Evolutionary conservation across 2,888 invertebrate species (phyloP), one percentile per base, ranked within the genome.

Genomic region (Germaria angustata): DNA sequence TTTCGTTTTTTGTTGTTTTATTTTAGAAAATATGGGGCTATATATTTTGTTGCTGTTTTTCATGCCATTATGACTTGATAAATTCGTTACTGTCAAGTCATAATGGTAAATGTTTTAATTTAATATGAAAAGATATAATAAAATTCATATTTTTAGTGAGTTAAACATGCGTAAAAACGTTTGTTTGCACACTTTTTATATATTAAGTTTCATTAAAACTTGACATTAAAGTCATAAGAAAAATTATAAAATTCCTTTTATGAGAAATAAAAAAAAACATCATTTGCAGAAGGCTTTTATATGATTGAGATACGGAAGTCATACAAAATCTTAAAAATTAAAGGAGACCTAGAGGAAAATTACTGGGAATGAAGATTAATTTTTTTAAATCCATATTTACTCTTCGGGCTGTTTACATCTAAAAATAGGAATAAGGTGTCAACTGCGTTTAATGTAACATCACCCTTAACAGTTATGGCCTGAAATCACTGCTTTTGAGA

Each of bases 191-290:
- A 88, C 89, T 89, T 89, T 89, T 88, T 85, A 72, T 88, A 86
- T 88, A 88, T 88, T 88, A 89, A 88, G 87, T 89, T 88, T 89
- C 88, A 88, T 88, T 87, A 68, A 77, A 80, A 66, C 24, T 71
- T 20, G 5, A 32, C 24, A 75, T 17, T 65, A 41, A 59, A 59
- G 20, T 17, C 20, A 53, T 51, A 39, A 65, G 20, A 63, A 11
- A 55, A 71, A 57, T 59, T 39, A 53, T 22, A 17, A 41, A 75
- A 61, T 46, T 73, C 68, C 61, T 80, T 57, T 59, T 59, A 9
- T 15, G 7, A 2, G 46, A n/a, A 34, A 5, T 2, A 22, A 34
- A 5, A 46, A 46, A 15, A 53, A 53, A 53, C 5, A 22, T n/a
- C n/a, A n/a, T n/a, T n/a, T n/a, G n/a, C n/a, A n/a, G n/a, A n/a